Evolutionary conservation across 2,888 invertebrate genomes (phyloP).

Genomic region (Eledone cirrhosa): DNA sequence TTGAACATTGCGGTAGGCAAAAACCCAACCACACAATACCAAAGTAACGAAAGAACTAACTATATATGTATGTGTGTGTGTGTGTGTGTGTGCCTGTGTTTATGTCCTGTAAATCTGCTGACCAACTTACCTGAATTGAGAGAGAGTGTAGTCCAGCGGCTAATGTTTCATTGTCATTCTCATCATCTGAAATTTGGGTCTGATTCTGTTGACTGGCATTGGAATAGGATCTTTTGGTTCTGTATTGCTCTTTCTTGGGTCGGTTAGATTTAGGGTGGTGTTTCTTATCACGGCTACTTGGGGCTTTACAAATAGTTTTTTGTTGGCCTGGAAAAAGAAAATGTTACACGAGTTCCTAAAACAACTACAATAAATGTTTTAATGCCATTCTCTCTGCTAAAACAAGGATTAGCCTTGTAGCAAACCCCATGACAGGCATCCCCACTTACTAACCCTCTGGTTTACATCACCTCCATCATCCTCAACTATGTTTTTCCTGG

Average conservation of each 20-base stretch:
- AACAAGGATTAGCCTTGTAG: too few relatives aligned
- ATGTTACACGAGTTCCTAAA: background rate
- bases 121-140: conserved; percentile 74
- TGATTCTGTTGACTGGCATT: conserved; percentile 57
- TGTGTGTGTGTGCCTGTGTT: too few relatives aligned
- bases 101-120: too few relatives aligned
- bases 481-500: too few relatives aligned
- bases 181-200: conserved; percentile 66
- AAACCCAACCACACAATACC: too few relatives aligned
- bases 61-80: too few relatives aligned
- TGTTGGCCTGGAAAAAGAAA: conserved; percentile 36
- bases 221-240: conserved; percentile 61
- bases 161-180: conserved; percentile 73
- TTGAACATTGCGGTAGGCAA: too few relatives aligned
- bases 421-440: too few relatives aligned
- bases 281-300: conserved; percentile 31
- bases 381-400: too few relatives aligned
- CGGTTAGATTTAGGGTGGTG: conserved; percentile 36
- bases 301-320: conserved; percentile 33
- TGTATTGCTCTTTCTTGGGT: conserved; percentile 37
- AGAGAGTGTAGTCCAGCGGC: conserved; percentile 79
- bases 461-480: too few relatives aligned
- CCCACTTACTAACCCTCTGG: too few relatives aligned
- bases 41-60: too few relatives aligned
- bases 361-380: background rate